These are phyloP conservation scores for Ametastegia equiseti DNA, from an alignment of 2,888 invertebrate genomes.

Conservation along the genomic window DNA sequence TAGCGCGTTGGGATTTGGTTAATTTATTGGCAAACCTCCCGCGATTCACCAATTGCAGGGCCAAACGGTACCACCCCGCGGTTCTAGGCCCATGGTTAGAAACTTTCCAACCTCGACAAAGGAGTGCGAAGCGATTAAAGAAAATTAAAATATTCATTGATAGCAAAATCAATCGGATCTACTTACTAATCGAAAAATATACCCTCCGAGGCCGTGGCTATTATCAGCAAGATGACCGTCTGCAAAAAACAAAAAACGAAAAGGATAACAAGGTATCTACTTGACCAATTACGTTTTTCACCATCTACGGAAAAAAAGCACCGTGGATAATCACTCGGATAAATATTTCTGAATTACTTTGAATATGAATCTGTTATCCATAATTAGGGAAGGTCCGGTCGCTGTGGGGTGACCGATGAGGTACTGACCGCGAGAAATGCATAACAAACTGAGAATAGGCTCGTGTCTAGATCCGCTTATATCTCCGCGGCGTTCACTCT, in stretches of 20 bases:
- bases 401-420: slow-evolving; percentile 30
- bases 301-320: background rate
- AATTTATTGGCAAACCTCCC: slow-evolving; percentile 53
- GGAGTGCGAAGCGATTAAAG: background rate
- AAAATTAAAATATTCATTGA: background rate
- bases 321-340: background rate
- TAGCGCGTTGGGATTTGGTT: slow-evolving; percentile 51
- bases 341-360: slow-evolving; percentile 60
- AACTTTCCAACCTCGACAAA: background rate
- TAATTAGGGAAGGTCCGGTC: slow-evolving; percentile 6
- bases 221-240: slow-evolving; percentile 58
- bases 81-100: background rate
- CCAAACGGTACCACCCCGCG: background rate
- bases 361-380: slow-evolving; percentile 46
- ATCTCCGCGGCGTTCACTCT: slow-evolving; percentile 58
- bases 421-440: slow-evolving; percentile 62
- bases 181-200: slow-evolving; percentile 66
- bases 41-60: slow-evolving; percentile 30
- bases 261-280: background rate
- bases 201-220: slow-evolving; percentile 57
- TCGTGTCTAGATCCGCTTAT: slow-evolving; percentile 65
- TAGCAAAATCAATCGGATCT: background rate
- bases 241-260: slow-evolving; percentile 52
- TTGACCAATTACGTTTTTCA: no score
- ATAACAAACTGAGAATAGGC: slow-evolving; percentile 67